Percentiles rank a stretch among this genome's conserved stretches.
Evolutionary conservation across 1,140 invertebrate genomes (phyloP).

Genomic region (Drosophila parabipectinata): DNA sequence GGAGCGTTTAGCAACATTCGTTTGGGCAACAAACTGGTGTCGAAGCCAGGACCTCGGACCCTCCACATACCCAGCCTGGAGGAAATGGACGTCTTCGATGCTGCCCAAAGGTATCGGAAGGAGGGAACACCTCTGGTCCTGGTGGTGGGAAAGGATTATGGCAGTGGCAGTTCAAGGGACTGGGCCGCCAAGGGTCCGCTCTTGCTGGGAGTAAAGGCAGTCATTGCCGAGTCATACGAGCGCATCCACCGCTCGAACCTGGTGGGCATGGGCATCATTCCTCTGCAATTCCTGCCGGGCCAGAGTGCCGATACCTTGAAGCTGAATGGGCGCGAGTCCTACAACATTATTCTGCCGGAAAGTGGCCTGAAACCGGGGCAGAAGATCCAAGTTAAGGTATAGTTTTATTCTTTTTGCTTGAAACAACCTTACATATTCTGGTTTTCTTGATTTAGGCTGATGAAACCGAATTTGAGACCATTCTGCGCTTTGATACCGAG

Average conservation of each 20-base stretch:
- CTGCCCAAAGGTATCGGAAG: slow-evolving; percentile 89
- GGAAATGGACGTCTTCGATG: slow-evolving; percentile 98
- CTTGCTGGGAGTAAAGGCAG: slow-evolving; percentile 94
- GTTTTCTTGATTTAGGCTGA: slow-evolving; percentile 78
- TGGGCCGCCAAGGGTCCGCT: slow-evolving; percentile 99
- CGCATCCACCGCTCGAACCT: slow-evolving; percentile 98
- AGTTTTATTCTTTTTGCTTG: too few species aligned
- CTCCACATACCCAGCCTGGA: slow-evolving; percentile 94
- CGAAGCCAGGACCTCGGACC: slow-evolving; percentile 93
- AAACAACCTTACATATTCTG: too few species aligned
- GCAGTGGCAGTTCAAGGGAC: slow-evolving; percentile 97
- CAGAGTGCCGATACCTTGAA: slow-evolving; percentile 92
- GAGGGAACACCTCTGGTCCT: slow-evolving; percentile 92
- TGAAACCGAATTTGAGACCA: slow-evolving; percentile 83
- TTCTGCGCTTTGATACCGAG: slow-evolving; percentile 96
- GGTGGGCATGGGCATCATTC: slow-evolving; percentile 98
- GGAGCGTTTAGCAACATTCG: slow-evolving; percentile 99
- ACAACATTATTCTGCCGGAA: slow-evolving; percentile 90
- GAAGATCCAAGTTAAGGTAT: slow-evolving; percentile 78
- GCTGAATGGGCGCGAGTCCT: slow-evolving; percentile 94
- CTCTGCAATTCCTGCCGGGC: slow-evolving; percentile 94
- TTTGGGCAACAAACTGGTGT: slow-evolving; percentile 95
- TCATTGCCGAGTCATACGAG: slow-evolving; percentile 99
- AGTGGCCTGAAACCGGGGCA: slow-evolving; percentile 85
- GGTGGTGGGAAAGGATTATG: slow-evolving; percentile 98